Evolutionary conservation across 2,797 vertebrate species (phyloP), one percentile per base, ranked within the genome.

Genomic region (Rallus crepitans): DNA sequence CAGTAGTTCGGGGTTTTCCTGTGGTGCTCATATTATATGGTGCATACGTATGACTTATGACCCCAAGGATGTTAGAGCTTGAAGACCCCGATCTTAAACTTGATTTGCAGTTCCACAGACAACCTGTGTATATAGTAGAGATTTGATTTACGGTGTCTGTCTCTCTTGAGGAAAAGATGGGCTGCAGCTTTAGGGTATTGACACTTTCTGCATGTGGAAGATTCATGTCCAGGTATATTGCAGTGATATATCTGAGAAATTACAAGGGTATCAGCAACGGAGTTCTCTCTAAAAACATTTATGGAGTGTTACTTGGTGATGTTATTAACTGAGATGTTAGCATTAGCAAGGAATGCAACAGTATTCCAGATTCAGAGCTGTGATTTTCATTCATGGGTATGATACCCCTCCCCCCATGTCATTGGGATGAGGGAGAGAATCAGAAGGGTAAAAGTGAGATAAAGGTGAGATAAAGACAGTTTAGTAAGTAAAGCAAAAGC

Each of bases 351-450:
- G 33, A 83, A 31, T 35, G 4, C 13, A 14, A 0, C 7, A 9
- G 2, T 30, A 53, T 48, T 83, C 13, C 65, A 42, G 82, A 77
- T 64, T 81, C 84, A 92, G 56, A 80, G 13, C 23, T 82, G 37
- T 2, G 2, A 11, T 72, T 69, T n/a, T 72, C 12, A 28, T 86
- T 77, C 23, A 23, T 70, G 31, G 2, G 1, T 71, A 12, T 73
- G 13, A 45, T 75, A 47, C 17, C 15, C 45, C 64, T 2, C 19
- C 5, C 12, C 30, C 4, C 2, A 7, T 9, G 15, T 3, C 1
- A 7, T 1, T 64, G 27, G 57, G 27, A 33, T 55, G 27, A 9
- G 9, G 11, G 25, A 79, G 17, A 86, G 39, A 37, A 71, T 35
- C 1, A 1, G 30, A 33, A 42, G 31, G 20, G 56, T 52, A 24